Evolutionary conservation across 2,888 invertebrate genomes (phyloP).

Genomic region (Steromphala cineraria): DNA sequence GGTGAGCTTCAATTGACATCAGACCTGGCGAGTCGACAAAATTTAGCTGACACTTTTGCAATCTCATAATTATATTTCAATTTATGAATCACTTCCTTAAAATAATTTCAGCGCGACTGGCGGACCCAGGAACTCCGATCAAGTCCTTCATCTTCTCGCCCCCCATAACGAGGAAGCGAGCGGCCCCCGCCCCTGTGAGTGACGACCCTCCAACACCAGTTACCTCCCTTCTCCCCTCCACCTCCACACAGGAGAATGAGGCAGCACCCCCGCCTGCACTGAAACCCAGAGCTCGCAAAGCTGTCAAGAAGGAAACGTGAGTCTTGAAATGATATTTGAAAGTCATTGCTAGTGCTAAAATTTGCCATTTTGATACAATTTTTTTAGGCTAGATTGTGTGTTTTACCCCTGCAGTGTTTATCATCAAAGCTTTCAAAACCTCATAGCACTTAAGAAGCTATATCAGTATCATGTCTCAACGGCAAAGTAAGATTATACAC

Average conservation of each 20-base stretch:
- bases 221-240: neutral
- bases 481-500: no score
- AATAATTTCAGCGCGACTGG: constrained; percentile 20
- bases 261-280: neutral
- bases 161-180: constrained; percentile 49
- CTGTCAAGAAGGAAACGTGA: neutral
- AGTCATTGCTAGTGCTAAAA: no score
- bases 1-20: constrained; percentile 25
- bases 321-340: neutral
- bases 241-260: neutral
- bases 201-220: neutral
- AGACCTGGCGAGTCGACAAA: no score
- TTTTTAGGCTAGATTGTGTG: no score
- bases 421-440: no score
- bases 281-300: neutral
- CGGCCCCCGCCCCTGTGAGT: neutral
- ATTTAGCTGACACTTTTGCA: no score
- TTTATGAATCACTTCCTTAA: neutral
- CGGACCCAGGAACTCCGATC: constrained; percentile 45
- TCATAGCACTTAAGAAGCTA: no score
- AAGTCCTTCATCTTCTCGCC: constrained; percentile 68
- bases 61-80: no score
- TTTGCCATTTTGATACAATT: no score
- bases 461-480: no score
- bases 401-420: no score